phyloP scores from a whole-genome alignment of 2,113 vertebrate genomes.

The Connochaetes taurinus region DNA sequence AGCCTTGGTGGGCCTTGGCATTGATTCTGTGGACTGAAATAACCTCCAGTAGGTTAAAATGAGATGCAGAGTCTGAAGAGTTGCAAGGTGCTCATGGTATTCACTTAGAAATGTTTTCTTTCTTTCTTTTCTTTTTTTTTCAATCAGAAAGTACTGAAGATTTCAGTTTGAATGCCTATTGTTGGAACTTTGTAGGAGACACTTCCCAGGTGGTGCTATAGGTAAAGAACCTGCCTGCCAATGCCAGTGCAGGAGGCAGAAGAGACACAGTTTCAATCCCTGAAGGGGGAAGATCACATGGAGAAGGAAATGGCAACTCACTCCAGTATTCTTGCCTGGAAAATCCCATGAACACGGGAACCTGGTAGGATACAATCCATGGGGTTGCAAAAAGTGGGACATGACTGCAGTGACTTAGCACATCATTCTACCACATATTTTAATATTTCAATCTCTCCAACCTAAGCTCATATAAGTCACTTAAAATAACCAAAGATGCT shows the following conservation, averaged over 20 bases:
- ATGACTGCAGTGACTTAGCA: background rate
- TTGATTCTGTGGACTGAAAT: constrained; percentile 46
- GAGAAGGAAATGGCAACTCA: background rate
- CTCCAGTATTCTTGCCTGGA: background rate
- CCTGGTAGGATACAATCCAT: background rate
- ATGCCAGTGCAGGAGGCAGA: background rate
- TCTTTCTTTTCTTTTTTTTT: no score
- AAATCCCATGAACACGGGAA: background rate
- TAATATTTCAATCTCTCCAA: constrained; percentile 17
- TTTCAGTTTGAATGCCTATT: background rate
- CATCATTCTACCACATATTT: background rate
- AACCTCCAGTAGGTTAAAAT: constrained; percentile 46
- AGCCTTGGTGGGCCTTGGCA: constrained; percentile 57
- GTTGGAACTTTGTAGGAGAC: background rate
- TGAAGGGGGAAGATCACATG: background rate
- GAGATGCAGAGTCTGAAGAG: background rate
- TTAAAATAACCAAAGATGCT: constrained; percentile 21
- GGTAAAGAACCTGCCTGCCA: background rate
- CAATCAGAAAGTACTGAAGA: background rate
- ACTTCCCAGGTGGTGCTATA: background rate
- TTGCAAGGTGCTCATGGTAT: background rate
- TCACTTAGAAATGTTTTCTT: background rate
- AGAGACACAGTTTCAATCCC: background rate
- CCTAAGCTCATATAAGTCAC: constrained; percentile 24
- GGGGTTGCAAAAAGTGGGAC: background rate